A percentile compares a stretch with the other conserved stretches of the same genome.
phyloP scores from a whole-genome alignment of 2,797 vertebrate genomes.

The Sebastes hopkinsi region DNA sequence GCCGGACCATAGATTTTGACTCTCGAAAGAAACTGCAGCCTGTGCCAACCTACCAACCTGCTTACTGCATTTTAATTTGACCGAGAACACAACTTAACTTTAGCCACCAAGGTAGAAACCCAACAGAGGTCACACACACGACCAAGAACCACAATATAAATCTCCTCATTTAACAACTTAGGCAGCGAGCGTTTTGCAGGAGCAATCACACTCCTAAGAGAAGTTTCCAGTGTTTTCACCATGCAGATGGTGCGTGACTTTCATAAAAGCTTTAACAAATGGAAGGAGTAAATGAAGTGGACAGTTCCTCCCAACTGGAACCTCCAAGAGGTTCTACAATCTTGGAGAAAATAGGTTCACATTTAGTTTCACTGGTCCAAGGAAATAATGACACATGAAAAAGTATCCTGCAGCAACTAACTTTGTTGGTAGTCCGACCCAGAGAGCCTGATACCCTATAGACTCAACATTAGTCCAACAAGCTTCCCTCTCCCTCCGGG shows the following conservation, averaged over 20 bases:
- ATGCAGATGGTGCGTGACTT: conserved; percentile 72
- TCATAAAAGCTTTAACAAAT: conserved; percentile 72
- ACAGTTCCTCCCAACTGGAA: conserved; percentile 70
- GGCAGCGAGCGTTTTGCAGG: conserved; percentile 10
- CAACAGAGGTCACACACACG: conserved; percentile 21
- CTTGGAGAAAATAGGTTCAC: conserved; percentile 65
- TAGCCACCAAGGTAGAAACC: background rate
- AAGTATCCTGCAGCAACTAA: conserved; percentile 53
- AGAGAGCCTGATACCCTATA: conserved; percentile 20
- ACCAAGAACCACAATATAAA: conserved; percentile 19
- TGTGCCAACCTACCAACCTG: background rate
- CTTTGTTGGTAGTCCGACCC: conserved; percentile 39
- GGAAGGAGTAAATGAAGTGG: conserved; percentile 71
- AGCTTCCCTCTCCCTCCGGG: conserved; percentile 8
- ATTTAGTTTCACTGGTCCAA: conserved; percentile 61
- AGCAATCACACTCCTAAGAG: conserved; percentile 28
- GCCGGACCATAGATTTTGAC: background rate
- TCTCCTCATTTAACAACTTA: conserved; percentile 32
- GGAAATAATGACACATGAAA: conserved; percentile 61
- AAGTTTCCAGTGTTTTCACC: conserved; percentile 50
- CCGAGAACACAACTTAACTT: background rate
- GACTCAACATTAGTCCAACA: conserved; percentile 36
- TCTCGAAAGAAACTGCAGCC: background rate
- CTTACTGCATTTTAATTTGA: background rate
- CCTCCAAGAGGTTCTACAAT: conserved; percentile 64